Base-by-base conservation (phyloP, 37 sponge, comb jelly and placozoan genomes). In the Dysidea cf. avara region DNA sequence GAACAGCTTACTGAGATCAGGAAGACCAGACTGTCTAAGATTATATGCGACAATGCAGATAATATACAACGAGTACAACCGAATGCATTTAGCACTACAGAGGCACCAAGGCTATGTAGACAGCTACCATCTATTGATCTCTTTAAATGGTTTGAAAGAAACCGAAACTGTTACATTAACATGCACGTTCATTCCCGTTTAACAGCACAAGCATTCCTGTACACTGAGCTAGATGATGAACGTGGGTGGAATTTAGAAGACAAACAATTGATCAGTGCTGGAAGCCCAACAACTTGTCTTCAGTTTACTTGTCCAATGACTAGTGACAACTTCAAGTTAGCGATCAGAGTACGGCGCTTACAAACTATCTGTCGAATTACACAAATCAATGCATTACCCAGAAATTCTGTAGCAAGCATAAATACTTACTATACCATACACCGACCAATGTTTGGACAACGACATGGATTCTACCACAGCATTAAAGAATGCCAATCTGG, bases 1-100 rank as follows among this genome's bases (percentile, higher is more conserved):
- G 61, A 37, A 30, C 97, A 96, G 39, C 43, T 88, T 6, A 22
- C 13, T 9, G 68, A 81, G 53, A 81, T 96, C 24, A 66, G 53
- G 39, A 74, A 63, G 52, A 61, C 72, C 21, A 73, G 82, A 16
- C 66, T 96, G 6, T 70, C 90, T 47, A 65, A 68, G 20, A 79
- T 96, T 38, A 72, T 92, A 26, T 96, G 97, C 58, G 93, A 89
- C 68, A 96, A 92, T 78, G 61, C 85, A 36, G 83, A 86, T 49
- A 71, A 71, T 39, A 83, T 86, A 34, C 57, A 43, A n/a, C 21
- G 17, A 32, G 79, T 92, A 24, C 92, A 92, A 40, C 78, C 80
- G 0, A 73, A 83, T 78, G 92, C 92, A 11, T 86, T 92, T 68
- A 66, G 63, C n/a, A 47, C 54, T 28, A 72, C 66, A 53, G 67